Percentiles rank a stretch among this genome's conserved stretches.
Conservation (phyloP, 2,113 vertebrate genomes). For the Oostethus manadensis region DNA sequence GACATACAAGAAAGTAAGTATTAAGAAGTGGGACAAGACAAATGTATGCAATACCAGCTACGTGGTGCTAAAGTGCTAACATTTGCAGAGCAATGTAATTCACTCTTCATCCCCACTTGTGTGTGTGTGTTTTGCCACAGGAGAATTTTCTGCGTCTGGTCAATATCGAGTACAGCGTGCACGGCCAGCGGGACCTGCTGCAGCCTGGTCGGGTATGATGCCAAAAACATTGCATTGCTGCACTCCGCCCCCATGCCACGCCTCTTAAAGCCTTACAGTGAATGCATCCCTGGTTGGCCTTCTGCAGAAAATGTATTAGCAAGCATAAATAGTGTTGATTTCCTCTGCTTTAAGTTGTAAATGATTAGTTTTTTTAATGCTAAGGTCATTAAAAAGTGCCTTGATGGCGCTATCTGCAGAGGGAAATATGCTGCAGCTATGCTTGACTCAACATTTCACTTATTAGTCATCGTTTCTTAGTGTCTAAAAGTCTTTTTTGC, state of each 20-base stretch:
- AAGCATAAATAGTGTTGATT: neutral
- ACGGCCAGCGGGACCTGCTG: conserved; percentile 78
- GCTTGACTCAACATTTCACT: too few species aligned
- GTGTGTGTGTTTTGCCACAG: conserved; percentile 67
- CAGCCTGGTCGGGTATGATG: conserved; percentile 89
- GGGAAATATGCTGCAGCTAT: too few species aligned
- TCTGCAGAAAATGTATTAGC: neutral
- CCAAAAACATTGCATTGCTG: conserved; percentile 65
- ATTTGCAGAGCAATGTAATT: neutral
- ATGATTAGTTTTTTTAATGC: too few species aligned
- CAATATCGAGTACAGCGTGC: conserved; percentile 87
- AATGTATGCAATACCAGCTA: too few species aligned
- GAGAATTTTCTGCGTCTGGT: conserved; percentile 90
- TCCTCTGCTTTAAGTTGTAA: too few species aligned
- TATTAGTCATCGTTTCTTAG: too few species aligned
- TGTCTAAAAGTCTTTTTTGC: too few species aligned
- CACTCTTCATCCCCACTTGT: conserved; percentile 24
- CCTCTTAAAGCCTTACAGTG: conserved; percentile 42
- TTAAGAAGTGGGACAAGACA: too few species aligned
- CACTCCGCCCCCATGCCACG: conserved; percentile 33
- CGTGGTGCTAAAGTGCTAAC: too few species aligned
- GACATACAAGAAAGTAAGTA: too few species aligned
- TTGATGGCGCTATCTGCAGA: too few species aligned
- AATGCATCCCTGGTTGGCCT: conserved; percentile 32
- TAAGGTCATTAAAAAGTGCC: too few species aligned